Evolutionary conservation across 2,113 vertebrate species (phyloP).

Genomic region (Prunella fulvescens): DNA sequence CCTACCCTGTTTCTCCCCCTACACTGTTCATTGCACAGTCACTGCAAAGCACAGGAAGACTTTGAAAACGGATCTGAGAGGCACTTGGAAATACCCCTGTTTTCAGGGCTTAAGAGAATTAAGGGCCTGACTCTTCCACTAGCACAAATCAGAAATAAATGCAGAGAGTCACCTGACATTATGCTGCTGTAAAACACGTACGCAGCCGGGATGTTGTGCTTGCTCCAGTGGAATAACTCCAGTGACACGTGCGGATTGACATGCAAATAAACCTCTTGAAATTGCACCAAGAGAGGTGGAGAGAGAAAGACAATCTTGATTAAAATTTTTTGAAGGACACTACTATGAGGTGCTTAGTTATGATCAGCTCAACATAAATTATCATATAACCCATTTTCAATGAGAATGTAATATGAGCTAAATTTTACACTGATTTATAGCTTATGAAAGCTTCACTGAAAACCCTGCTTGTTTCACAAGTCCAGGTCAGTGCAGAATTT

Average conservation of each 20-base stretch:
- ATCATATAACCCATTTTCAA: constrained; percentile 49
- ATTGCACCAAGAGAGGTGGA: constrained; percentile 43
- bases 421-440: constrained; percentile 54
- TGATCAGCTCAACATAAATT: constrained; percentile 39
- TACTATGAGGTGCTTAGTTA: constrained; percentile 36
- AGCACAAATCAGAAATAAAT: constrained; percentile 14
- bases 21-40: not conserved
- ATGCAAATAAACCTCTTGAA: constrained; percentile 66
- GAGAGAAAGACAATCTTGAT: constrained; percentile 61
- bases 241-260: constrained; percentile 44
- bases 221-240: constrained; percentile 34
- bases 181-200: not conserved
- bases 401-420: constrained; percentile 57
- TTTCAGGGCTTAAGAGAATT: constrained; percentile 25
- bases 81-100: not conserved
- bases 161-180: not conserved
- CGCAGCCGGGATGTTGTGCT: not conserved
- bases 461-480: not conserved
- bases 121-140: not conserved
- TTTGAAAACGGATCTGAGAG: not conserved
- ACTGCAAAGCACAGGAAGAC: not conserved
- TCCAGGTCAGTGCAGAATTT: not conserved
- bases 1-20: not conserved
- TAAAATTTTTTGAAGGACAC: constrained; percentile 61
- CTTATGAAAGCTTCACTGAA: constrained; percentile 26